These are phyloP conservation scores for Drosophila funebris DNA, from an alignment of 1,140 invertebrate genomes.

Conservation along the genomic window DNA sequence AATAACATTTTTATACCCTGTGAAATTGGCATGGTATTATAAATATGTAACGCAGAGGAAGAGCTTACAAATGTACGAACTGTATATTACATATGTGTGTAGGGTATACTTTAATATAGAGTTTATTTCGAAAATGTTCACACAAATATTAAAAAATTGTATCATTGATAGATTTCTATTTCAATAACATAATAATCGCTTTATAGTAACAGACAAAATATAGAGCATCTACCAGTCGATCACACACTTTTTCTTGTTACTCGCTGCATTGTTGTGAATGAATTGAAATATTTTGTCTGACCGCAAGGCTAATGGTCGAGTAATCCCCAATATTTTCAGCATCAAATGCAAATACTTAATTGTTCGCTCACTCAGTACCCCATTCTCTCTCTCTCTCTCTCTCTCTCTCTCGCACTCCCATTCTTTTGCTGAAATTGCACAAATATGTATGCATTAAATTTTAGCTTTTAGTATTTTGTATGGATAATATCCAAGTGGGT, in stretches of 20 bases:
- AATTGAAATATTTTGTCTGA: slow-evolving; percentile 25
- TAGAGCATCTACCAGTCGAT: neutral
- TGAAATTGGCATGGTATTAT: too few species aligned
- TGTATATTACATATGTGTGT: too few species aligned
- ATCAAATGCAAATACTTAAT: slow-evolving; percentile 31
- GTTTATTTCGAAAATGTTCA: too few species aligned
- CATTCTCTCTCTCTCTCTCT: neutral
- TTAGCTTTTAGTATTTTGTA: neutral
- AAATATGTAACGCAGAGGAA: too few species aligned
- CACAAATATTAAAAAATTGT: too few species aligned
- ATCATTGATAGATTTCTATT: too few species aligned
- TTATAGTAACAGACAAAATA: too few species aligned
- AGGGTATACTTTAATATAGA: too few species aligned
- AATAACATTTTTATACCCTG: slow-evolving; percentile 6
- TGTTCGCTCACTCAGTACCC: neutral
- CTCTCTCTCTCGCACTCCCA: neutral
- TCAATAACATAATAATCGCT: too few species aligned
- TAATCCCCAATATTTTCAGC: slow-evolving; percentile 25
- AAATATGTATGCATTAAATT: slow-evolving; percentile 23
- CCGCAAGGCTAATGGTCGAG: slow-evolving; percentile 22
- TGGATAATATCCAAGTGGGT: neutral
- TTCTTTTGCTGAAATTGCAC: neutral
- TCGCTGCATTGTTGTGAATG: neutral
- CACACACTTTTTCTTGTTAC: neutral
- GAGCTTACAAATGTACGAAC: too few species aligned